These are phyloP conservation scores for Andrena camellia DNA, from an alignment of 2,888 invertebrate genomes.

Conservation along the genomic window DNA sequence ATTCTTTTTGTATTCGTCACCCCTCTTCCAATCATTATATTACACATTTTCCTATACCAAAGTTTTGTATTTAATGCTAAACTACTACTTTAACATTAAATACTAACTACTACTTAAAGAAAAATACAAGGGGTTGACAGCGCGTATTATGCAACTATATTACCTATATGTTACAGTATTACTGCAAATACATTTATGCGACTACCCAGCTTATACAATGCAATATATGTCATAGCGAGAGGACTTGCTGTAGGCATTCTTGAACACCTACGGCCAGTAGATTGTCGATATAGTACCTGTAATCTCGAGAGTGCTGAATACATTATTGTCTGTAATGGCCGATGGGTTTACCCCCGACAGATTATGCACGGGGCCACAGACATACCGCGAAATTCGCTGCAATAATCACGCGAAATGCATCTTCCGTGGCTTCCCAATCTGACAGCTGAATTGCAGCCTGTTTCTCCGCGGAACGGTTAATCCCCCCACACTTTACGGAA, in stretches of 20 bases:
- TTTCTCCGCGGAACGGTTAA: background rate
- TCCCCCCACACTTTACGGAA: background rate
- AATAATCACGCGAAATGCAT: conserved; percentile 9
- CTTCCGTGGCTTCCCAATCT: background rate
- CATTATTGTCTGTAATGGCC: conserved; percentile 43
- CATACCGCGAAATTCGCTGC: conserved; percentile 12
- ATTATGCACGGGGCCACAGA: background rate
- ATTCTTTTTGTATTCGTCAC: no score
- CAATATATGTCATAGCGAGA: background rate
- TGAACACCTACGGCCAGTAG: conserved; percentile 2
- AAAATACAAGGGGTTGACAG: no score
- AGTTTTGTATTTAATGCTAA: no score
- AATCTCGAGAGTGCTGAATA: conserved; percentile 47
- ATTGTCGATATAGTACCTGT: conserved; percentile 30
- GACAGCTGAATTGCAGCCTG: background rate
- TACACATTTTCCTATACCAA: no score
- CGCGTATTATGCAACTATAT: no score
- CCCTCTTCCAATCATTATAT: no score
- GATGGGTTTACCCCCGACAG: conserved; percentile 12
- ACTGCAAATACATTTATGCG: background rate
- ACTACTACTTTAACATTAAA: no score
- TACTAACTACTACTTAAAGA: no score
- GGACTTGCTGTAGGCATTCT: conserved; percentile 10
- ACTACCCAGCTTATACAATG: background rate
- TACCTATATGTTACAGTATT: no score